phyloP scores from a whole-genome alignment of 2,888 invertebrate genomes.

The Muscina levida region DNA sequence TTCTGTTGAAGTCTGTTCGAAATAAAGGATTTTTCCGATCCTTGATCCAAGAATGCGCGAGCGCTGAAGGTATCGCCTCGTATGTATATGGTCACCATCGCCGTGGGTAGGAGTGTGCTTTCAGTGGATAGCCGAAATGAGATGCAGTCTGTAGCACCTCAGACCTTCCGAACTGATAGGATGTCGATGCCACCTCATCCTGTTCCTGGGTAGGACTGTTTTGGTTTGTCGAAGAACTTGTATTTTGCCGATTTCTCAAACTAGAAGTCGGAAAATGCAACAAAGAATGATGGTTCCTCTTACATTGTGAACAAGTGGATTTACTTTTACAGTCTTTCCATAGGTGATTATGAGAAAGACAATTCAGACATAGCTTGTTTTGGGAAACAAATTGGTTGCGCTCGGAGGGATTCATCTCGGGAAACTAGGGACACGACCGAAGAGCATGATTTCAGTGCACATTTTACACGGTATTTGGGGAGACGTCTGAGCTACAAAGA shows the following conservation, averaged over 20 bases:
- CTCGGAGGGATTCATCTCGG: background rate
- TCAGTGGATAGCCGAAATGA: background rate
- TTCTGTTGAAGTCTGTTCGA: background rate
- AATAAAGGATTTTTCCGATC: background rate
- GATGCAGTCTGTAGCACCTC: background rate
- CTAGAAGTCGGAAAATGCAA: background rate
- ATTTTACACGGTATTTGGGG: conserved; percentile 11
- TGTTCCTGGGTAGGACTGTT: too few relatives aligned
- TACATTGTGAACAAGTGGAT: background rate
- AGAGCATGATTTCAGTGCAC: background rate
- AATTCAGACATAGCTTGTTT: background rate
- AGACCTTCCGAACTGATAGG: too few relatives aligned
- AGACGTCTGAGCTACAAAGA: background rate
- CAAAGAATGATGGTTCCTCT: background rate
- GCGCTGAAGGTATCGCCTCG: background rate
- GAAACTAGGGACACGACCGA: background rate
- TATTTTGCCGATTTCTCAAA: too few relatives aligned
- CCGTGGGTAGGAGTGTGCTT: background rate
- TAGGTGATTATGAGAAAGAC: background rate
- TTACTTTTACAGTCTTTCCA: background rate
- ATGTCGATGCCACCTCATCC: too few relatives aligned
- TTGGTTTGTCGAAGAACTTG: too few relatives aligned
- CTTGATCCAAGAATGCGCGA: background rate
- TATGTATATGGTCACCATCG: background rate
- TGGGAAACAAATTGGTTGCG: conserved; percentile 1